Base-by-base conservation (phyloP, 2,113 vertebrate species). In the Gila orcuttii region DNA sequence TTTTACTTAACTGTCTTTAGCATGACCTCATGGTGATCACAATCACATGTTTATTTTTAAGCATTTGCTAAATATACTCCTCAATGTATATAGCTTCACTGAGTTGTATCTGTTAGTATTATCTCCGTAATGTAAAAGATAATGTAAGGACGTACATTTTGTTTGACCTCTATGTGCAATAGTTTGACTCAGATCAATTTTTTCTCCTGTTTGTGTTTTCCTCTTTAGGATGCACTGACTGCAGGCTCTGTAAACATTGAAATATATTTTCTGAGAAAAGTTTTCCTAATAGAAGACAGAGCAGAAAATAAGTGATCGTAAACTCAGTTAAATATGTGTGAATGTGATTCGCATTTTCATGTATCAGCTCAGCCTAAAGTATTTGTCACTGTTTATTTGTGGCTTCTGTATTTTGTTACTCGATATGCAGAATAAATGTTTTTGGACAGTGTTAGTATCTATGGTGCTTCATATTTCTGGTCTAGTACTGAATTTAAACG, bases 401-500 rank as follows among this genome's bases (percentile, higher is more conserved):
- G 84, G 86, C 76, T 75, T 82, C 60, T 84, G 87, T 90, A 81
- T 73, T 88, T 86, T 85, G 82, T 85, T 87, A 82, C 66, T 66
- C 83, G 75, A 87, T 84, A 76, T 86, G 68, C 21, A 79, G 28
- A 88, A 87, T 89, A 86, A 86, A 89, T 84, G 79, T 42, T 57
- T 69, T 82, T 52, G 57, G n/a, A 55, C 73, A 60, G 79, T 55
- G 81, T 12, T 21, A 8, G 25, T 57, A 42, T 66, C 21, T 5
- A 6, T 57, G 4, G 31, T 59, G 47, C 6, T 83, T 59, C 1
- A 28, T 66, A 21, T 42, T 19, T 47, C 28, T 57, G 57, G 6
- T 62, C 23, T n/a, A n/a, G 31, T 39, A n/a, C 19, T 10, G 59
- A n/a, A 39, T 76, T 50, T 50, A 76, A 75, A 76, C 8, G 50